Evolutionary conservation across 2,797 vertebrate genomes (phyloP), one percentile per base, ranked within the genome.

Genomic region (Florisuga fusca): DNA sequence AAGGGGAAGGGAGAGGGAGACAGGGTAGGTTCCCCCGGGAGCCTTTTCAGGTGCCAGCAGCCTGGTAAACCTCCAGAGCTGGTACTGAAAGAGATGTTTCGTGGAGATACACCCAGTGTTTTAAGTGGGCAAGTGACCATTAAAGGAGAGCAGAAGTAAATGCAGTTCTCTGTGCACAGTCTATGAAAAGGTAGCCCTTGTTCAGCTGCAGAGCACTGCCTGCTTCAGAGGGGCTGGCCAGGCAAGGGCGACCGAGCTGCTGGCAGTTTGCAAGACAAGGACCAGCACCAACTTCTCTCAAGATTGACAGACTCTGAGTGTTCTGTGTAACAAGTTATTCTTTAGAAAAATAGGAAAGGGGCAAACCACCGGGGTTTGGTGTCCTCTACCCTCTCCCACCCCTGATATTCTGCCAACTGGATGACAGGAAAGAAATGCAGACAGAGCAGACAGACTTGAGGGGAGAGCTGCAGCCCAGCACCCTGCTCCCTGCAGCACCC

Each of bases 11-110:
- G 13, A 29, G n/a, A 48, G 29, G 29, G 4, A 45, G 5, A 36
- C 2, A 13, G 0, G 5, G 59, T 1, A 54, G 16, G 33, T 15
- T 13, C 21, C 33, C 0, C 4, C 16, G 34, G 43, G 29, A 82
- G 50, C 33, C 1, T 12, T 21, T 36, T 21, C 50, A 41, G 58
- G 3, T 17, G 29, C 38, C 48, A 74, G 7, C 1, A 6, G 12
- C 10, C 29, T 26, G 43, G 14, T 31, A 59, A 84, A 67, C 21
- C 34, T 54, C 12, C 55, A 67, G 48, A 59, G 64, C 18, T 62
- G 17, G 19, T 48, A 48, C 4, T n/a, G 67, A 88, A 78, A 66
- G 46, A 78, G 15, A 7, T 1, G 25, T 9, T 76, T 34, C 81
- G 61, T 53, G 84, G 25, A 45, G 15, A 78, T 5, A 43, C 2